Base-by-base conservation (phyloP, 2,113 vertebrate genomes). In the Procapra przewalskii region DNA sequence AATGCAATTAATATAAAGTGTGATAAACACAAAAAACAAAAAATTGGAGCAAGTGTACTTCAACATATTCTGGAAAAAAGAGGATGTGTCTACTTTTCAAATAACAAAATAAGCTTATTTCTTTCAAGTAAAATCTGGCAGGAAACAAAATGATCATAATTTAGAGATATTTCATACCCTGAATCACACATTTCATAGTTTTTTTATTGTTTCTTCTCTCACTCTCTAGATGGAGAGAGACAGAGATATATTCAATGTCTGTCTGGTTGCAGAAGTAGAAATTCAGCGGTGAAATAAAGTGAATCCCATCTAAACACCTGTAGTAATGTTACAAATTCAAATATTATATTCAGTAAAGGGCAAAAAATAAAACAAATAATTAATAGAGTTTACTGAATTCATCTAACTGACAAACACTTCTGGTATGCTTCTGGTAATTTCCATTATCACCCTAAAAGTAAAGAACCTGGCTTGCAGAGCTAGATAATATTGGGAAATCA, bases 361-460 rank as follows among this genome's bases (percentile, higher is more conserved):
- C 40, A 83, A 50, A 97, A 98, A 98, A 97, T 87, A 95, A 95
- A 97, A 71, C 17, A 93, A 97, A 98, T 96, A 86, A 23, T 43
- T 48, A 59, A 25, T 50, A 97, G 62, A 91, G 23, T 1, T 81
- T 94, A 94, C 88, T 94, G 40, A 97, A 40, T 97, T 97, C 87
- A 93, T 93, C 54, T 97, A n/a, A 36, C 48, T 97, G 25, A 31
- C 12, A 55, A 48, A 6, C 40, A 81, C 80, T 92, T 95, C 67
- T 88, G 43, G 40, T 40, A 52, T 55, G 40, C 67, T 54, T 88
- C 64, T 87, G 52, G 43, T 91, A 48, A 91, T 94, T 93, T 95
- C 48, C 94, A 57, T 90, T 88, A 91, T 91, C 29, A 85, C 95
- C 36, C 88, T 92, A 45, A 3, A 97, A 83, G 71, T 88, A 97